A percentile compares a stretch with the other conserved stretches of the same genome.
Conservation (phyloP, 2,888 invertebrate species). For the Azorinus chamasolen region DNA sequence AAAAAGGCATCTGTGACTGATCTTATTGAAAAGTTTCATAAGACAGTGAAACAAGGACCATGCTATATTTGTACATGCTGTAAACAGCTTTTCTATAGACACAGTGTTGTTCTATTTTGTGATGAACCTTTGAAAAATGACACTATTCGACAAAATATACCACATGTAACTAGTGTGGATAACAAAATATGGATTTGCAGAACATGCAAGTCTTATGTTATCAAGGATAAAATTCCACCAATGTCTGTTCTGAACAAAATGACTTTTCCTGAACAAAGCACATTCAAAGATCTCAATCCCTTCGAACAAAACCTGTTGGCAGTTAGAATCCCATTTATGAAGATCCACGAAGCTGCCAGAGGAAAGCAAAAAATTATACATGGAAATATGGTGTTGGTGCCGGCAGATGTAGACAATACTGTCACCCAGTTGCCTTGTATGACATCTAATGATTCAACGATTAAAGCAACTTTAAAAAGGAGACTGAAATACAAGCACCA, state of each 20-base stretch:
- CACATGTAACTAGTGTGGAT: slow-evolving; percentile 8
- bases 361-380: slow-evolving; percentile 41
- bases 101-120: slow-evolving; percentile 13
- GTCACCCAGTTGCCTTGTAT: slow-evolving; percentile 43
- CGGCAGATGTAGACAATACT: slow-evolving; percentile 54
- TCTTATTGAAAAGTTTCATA: slow-evolving; percentile 27
- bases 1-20: no score
- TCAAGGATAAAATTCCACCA: slow-evolving; percentile 51
- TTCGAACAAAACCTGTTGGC: slow-evolving; percentile 54
- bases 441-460: slow-evolving; percentile 37
- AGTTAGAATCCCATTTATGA: slow-evolving; percentile 50
- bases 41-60: slow-evolving; percentile 31
- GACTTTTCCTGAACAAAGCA: slow-evolving; percentile 33
- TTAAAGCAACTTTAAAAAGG: slow-evolving; percentile 50
- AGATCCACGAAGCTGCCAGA: slow-evolving; percentile 44
- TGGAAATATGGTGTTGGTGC: slow-evolving; percentile 62
- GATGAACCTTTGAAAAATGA: slow-evolving; percentile 2
- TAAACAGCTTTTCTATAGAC: slow-evolving; percentile 37
- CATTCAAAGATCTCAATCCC: slow-evolving; percentile 31
- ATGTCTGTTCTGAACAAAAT: slow-evolving; percentile 43
- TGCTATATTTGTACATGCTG: slow-evolving; percentile 50
- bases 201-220: slow-evolving; percentile 53
- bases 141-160: neutral
- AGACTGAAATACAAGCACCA: slow-evolving; percentile 56
- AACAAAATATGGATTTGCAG: slow-evolving; percentile 47